Evolutionary conservation across 2,797 vertebrate species (phyloP).

Genomic region (Chanos chanos): DNA sequence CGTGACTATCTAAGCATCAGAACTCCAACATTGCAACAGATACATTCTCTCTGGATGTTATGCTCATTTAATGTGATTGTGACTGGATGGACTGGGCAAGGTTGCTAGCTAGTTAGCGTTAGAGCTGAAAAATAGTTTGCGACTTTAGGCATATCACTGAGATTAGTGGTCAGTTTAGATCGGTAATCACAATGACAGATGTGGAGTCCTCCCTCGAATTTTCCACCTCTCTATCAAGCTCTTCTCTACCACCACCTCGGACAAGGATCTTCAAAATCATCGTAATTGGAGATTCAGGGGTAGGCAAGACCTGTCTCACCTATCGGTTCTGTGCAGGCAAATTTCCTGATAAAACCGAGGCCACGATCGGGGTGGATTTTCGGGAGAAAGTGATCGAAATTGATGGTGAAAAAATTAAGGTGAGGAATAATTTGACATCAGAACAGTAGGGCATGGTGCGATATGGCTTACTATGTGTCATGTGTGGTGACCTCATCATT

Average conservation of each 20-base stretch:
- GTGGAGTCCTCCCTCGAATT: constrained; percentile 78
- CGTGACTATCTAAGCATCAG: too few species aligned
- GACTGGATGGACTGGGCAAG: neutral
- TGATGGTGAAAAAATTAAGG: constrained; percentile 93
- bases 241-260: constrained; percentile 73
- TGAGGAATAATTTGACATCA: constrained; percentile 47
- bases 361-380: constrained; percentile 97
- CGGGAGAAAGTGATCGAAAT: constrained; percentile 90
- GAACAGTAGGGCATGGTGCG: too few species aligned
- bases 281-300: constrained; percentile 95
- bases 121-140: neutral
- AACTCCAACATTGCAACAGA: too few species aligned
- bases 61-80: too few species aligned
- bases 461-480: too few species aligned
- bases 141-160: neutral
- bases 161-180: neutral
- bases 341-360: constrained; percentile 95
- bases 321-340: constrained; percentile 93
- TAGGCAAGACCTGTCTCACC: constrained; percentile 96
- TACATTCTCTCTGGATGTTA: too few species aligned
- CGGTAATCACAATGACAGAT: constrained; percentile 56
- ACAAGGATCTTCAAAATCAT: constrained; percentile 97
- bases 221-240: constrained; percentile 65
- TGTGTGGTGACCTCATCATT: too few species aligned
- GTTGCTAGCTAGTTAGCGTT: neutral